Evolutionary conservation across 2,888 invertebrate genomes (phyloP).

Genomic region (Oligia fasciuncula): DNA sequence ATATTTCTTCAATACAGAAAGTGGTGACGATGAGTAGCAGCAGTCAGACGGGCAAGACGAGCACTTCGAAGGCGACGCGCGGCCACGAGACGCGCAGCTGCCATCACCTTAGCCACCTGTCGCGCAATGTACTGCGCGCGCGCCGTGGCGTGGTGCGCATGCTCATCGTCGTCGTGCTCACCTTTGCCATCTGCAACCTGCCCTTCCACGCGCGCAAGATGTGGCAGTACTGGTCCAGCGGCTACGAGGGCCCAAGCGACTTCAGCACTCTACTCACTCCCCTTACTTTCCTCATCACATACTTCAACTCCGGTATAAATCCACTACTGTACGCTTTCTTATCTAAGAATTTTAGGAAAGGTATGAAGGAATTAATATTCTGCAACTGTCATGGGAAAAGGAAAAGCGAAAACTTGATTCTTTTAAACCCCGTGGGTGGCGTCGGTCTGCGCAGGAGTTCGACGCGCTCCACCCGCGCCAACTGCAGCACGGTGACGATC

Average conservation of each 20-base stretch:
- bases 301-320: slow-evolving; percentile 97
- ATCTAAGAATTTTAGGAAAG: slow-evolving; percentile 94
- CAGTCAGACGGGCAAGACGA: slow-evolving; percentile 74
- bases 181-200: slow-evolving; percentile 96
- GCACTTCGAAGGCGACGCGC: slow-evolving; percentile 76
- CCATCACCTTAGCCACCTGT: slow-evolving; percentile 92
- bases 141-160: slow-evolving; percentile 96
- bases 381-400: slow-evolving; percentile 88
- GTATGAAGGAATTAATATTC: slow-evolving; percentile 94
- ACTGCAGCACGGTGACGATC: slow-evolving; percentile 89
- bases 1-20: slow-evolving; percentile 64
- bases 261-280: slow-evolving; percentile 95
- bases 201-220: slow-evolving; percentile 97
- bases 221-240: slow-evolving; percentile 95
- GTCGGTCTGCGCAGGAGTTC: slow-evolving; percentile 85
- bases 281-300: slow-evolving; percentile 95
- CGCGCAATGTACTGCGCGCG: slow-evolving; percentile 94
- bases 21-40: slow-evolving; percentile 62
- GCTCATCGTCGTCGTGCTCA: slow-evolving; percentile 96
- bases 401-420: slow-evolving; percentile 84
- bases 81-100: slow-evolving; percentile 86
- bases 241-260: slow-evolving; percentile 92
- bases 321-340: slow-evolving; percentile 97
- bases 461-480: slow-evolving; percentile 88
- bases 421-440: slow-evolving; percentile 85